Percentiles rank a stretch among this genome's conserved stretches.
Conservation (phyloP, 2,797 vertebrate genomes). For the Macropodus opercularis region DNA sequence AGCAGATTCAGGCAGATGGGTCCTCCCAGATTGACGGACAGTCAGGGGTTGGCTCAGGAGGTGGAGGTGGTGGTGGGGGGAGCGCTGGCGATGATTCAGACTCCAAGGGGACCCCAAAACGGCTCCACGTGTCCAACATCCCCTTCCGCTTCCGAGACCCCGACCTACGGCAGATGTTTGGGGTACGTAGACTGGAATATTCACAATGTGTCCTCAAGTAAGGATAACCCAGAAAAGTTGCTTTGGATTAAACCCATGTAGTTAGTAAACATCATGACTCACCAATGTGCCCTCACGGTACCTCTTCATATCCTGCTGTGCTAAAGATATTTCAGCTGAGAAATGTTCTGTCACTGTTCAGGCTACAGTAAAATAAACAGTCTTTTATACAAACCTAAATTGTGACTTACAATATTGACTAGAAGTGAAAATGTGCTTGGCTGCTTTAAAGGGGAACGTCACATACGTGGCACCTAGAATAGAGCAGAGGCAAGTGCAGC, state of each 20-base stretch:
- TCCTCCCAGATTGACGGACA: constrained; percentile 92
- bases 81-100: constrained; percentile 83
- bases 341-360: constrained; percentile 1
- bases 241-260: constrained; percentile 8
- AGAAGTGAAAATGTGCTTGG: background rate
- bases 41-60: constrained; percentile 80
- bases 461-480: constrained; percentile 59
- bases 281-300: constrained; percentile 2
- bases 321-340: constrained; percentile 9
- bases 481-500: constrained; percentile 47
- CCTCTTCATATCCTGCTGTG: constrained; percentile 1
- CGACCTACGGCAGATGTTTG: constrained; percentile 98
- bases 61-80: constrained; percentile 75
- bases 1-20: constrained; percentile 94
- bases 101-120: constrained; percentile 94
- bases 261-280: constrained; percentile 8
- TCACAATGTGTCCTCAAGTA: background rate
- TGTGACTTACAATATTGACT: background rate
- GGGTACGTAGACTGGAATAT: constrained; percentile 81
- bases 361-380: background rate
- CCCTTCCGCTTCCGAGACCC: constrained; percentile 99
- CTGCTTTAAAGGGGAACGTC: constrained; percentile 36
- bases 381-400: background rate
- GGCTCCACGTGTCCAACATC: constrained; percentile 98
- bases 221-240: background rate